Percentiles rank a stretch among this genome's conserved stretches.
These are phyloP conservation scores for Hormaphis cornu DNA, from an alignment of 1,140 invertebrate genomes.

Conservation along the genomic window DNA sequence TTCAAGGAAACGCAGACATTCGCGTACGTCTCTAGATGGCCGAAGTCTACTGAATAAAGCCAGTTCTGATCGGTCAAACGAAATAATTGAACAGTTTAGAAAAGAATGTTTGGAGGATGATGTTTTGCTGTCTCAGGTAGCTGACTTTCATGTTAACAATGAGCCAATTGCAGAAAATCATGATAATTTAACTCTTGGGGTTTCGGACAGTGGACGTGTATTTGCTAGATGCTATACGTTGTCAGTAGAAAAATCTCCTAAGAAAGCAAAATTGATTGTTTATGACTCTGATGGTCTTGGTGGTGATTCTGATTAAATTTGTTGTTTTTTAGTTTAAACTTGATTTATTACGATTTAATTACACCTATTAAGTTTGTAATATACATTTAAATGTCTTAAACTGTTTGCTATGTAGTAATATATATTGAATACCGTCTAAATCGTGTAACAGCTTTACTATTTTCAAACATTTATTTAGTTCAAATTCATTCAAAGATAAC, in stretches of 20 bases:
- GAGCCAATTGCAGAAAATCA: not conserved
- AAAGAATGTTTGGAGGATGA: slow-evolving; percentile 19
- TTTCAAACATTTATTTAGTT: no score
- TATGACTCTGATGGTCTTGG: slow-evolving; percentile 26
- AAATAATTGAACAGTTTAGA: slow-evolving; percentile 5
- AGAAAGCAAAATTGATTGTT: slow-evolving; percentile 9
- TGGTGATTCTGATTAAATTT: slow-evolving; percentile 11
- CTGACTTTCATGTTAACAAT: not conserved
- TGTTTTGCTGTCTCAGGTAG: slow-evolving; percentile 4
- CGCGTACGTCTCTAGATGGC: not conserved
- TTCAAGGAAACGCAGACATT: slow-evolving; percentile 1
- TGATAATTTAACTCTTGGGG: not conserved
- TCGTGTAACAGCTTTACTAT: no score
- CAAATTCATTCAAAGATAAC: no score
- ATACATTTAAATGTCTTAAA: no score
- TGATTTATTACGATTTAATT: not conserved
- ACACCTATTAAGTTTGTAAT: no score
- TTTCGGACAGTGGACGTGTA: slow-evolving; percentile 14
- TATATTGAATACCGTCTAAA: no score
- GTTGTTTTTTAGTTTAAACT: not conserved
- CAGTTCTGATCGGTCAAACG: not conserved
- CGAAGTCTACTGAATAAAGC: not conserved
- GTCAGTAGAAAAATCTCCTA: not conserved
- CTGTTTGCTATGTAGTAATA: no score
- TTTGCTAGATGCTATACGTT: slow-evolving; percentile 17